These are phyloP conservation scores for Tridacna gigas DNA, from an alignment of 2,888 invertebrate species.

Conservation along the genomic window DNA sequence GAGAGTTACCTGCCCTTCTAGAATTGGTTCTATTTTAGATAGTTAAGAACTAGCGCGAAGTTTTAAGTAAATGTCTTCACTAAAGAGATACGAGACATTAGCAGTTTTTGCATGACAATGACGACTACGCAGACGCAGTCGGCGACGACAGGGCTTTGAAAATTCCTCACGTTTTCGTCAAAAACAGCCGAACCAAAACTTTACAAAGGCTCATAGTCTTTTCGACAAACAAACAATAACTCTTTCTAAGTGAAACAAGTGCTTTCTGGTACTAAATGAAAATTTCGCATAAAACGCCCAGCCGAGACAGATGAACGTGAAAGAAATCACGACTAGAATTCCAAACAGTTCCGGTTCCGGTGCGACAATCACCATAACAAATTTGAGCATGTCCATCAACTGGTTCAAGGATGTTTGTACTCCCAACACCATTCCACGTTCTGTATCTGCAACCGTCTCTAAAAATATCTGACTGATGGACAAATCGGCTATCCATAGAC, in stretches of 20 bases:
- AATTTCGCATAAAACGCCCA: conserved; percentile 80
- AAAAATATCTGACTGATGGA: conserved; percentile 86
- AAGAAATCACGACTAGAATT: conserved; percentile 86
- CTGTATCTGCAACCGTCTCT: conserved; percentile 85
- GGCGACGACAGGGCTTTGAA: too few relatives aligned
- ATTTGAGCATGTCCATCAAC: conserved; percentile 86
- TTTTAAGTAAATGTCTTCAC: too few relatives aligned
- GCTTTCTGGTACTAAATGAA: conserved; percentile 72
- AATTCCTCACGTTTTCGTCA: too few relatives aligned
- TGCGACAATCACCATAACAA: conserved; percentile 85
- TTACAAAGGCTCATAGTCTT: too few relatives aligned
- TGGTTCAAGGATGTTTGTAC: conserved; percentile 86
- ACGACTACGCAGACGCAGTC: too few relatives aligned
- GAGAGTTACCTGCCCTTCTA: too few relatives aligned
- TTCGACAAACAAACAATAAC: not conserved
- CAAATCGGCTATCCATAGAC: conserved; percentile 87
- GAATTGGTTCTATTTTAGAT: too few relatives aligned
- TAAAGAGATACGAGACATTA: too few relatives aligned
- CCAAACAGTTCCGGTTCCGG: conserved; percentile 86
- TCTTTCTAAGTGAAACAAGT: conserved; percentile 69
- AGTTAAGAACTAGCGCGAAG: too few relatives aligned
- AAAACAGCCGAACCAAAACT: too few relatives aligned
- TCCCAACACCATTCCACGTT: conserved; percentile 86
- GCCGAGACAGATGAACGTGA: conserved; percentile 78
- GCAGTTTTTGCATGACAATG: too few relatives aligned